A percentile compares a stretch with the other conserved stretches of the same genome.
Evolutionary conservation across 2,888 invertebrate species (phyloP).

Genomic region (Corbicula japonica): DNA sequence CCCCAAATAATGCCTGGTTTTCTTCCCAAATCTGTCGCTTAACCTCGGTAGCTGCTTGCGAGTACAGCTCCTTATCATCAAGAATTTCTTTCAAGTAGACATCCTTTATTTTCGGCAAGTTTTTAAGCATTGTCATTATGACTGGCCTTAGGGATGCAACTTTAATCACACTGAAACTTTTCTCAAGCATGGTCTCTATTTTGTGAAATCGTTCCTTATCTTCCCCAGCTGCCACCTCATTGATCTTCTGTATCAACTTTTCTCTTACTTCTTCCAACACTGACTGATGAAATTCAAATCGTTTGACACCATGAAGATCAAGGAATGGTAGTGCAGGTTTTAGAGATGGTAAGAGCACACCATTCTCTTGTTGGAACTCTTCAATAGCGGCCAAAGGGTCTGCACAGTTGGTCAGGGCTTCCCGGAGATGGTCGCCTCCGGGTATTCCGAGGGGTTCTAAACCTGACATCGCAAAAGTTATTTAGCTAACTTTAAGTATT

Average conservation of each 20-base stretch:
- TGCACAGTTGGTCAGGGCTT: conserved; percentile 97
- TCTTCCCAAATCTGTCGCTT: conserved; percentile 99
- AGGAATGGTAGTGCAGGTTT: conserved; percentile 97
- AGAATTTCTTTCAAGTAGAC: conserved; percentile 91
- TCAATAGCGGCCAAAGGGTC: conserved; percentile 99
- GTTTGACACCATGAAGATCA: conserved; percentile 96
- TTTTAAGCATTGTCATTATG: conserved; percentile 97
- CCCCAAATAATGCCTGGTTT: conserved; percentile 98
- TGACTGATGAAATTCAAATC: conserved; percentile 97
- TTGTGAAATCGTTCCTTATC: conserved; percentile 90
- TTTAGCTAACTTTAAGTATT: no score
- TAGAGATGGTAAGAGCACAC: conserved; percentile 92
- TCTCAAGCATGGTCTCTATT: conserved; percentile 94
- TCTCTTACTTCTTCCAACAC: conserved; percentile 85
- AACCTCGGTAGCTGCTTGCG: conserved; percentile 97
- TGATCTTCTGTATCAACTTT: conserved; percentile 79
- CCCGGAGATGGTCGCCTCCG: conserved; percentile 94
- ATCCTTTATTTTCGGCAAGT: conserved; percentile 97
- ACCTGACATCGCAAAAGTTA: conserved; percentile 75
- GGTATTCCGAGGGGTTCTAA: conserved; percentile 95
- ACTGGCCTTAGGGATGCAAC: conserved; percentile 95
- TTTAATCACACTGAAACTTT: conserved; percentile 97
- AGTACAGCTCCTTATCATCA: conserved; percentile 92
- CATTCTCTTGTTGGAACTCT: conserved; percentile 94
- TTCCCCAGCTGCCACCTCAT: conserved; percentile 79